Conservation (phyloP, 2,113 vertebrate species). For the Tretioscincus oriximinensis region DNA sequence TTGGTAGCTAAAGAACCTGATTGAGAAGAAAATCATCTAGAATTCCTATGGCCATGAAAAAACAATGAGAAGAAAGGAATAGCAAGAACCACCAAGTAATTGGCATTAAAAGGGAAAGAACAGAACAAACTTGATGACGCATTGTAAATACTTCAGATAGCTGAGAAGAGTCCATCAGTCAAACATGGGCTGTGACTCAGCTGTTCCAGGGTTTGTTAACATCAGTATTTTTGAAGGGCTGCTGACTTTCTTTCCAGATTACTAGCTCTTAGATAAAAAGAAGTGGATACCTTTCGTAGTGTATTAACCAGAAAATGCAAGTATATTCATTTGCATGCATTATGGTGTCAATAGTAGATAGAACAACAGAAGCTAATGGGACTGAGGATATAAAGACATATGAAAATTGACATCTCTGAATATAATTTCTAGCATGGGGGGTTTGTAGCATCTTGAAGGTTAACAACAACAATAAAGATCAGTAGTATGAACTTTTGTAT, state of each 20-base stretch:
- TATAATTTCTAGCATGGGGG: too few relatives aligned
- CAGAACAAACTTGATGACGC: conserved; percentile 18
- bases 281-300: not conserved
- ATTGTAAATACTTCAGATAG: conserved; percentile 33
- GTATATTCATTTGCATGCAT: not conserved
- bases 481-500: too few relatives aligned
- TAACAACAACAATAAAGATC: too few relatives aligned
- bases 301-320: not conserved
- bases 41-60: not conserved
- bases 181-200: conserved; percentile 21
- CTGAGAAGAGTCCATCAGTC: conserved; percentile 20
- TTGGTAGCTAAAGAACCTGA: too few relatives aligned
- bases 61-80: not conserved
- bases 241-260: not conserved
- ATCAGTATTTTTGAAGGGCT: conserved; percentile 14
- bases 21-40: not conserved
- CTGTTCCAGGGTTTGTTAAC: conserved; percentile 17
- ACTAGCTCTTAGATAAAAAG: conserved; percentile 1
- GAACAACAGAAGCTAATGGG: too few relatives aligned
- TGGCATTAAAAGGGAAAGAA: conserved; percentile 11
- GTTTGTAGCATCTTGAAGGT: too few relatives aligned
- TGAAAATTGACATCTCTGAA: too few relatives aligned
- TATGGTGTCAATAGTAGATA: too few relatives aligned
- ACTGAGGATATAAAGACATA: too few relatives aligned
- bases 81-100: conserved; percentile 1